Evolutionary conservation across 2,113 vertebrate genomes (phyloP).

Genomic region (Pygathrix nemaeus): DNA sequence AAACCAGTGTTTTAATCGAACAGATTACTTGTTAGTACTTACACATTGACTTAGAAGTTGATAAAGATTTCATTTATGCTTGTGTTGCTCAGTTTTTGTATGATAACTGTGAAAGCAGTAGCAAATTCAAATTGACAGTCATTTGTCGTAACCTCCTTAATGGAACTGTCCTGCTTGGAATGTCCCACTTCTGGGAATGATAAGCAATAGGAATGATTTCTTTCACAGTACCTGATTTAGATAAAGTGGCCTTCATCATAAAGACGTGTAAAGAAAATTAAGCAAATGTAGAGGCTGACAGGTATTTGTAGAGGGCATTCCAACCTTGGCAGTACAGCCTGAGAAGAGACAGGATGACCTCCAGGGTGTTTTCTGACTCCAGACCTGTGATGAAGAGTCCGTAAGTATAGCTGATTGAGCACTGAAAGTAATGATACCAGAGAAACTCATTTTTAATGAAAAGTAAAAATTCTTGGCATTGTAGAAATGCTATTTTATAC

Average conservation of each 20-base stretch:
- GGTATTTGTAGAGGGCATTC: background rate
- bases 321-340: background rate
- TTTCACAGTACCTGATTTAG: background rate
- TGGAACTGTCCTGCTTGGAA: background rate
- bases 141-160: background rate
- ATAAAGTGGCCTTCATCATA: background rate
- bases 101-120: background rate
- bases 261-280: background rate
- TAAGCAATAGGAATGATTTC: background rate
- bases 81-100: background rate
- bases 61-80: background rate
- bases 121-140: background rate
- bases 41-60: background rate
- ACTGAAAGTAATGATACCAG: background rate
- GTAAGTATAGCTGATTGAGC: background rate
- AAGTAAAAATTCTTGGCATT: constrained; percentile 14
- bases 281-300: background rate
- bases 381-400: background rate
- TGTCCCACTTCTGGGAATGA: background rate
- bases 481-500: background rate
- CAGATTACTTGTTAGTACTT: background rate
- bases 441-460: background rate
- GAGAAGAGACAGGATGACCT: background rate
- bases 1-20: background rate
- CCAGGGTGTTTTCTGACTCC: background rate